Percentiles rank a stretch among this genome's conserved stretches.
phyloP scores from a whole-genome alignment of 2,113 vertebrate genomes.

The Menidia beryllina region DNA sequence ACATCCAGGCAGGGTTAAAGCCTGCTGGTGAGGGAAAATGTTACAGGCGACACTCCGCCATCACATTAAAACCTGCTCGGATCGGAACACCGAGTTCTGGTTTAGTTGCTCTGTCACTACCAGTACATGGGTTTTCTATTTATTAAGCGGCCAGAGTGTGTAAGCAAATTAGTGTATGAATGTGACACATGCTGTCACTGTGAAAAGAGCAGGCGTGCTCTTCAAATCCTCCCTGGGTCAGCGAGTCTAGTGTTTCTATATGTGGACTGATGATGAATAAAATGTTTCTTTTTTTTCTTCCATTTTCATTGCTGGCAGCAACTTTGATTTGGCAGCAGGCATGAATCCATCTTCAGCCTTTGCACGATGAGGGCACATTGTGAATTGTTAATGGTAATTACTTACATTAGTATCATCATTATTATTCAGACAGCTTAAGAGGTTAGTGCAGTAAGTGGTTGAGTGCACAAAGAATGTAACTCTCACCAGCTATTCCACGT shows the following conservation, averaged over 20 bases:
- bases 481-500: conserved; percentile 29
- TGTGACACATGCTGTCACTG: conserved; percentile 22
- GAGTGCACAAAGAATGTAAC: conserved; percentile 45
- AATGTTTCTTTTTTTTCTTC: conserved; percentile 42
- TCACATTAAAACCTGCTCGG: conserved; percentile 31
- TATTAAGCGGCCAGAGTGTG: conserved; percentile 33
- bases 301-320: conserved; percentile 32
- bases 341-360: conserved; percentile 42
- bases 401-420: conserved; percentile 65
- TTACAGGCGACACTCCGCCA: conserved; percentile 22
- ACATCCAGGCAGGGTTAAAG: conserved; percentile 13
- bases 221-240: conserved; percentile 38
- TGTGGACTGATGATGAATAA: conserved; percentile 43
- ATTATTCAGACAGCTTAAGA: conserved; percentile 65
- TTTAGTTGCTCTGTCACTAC: conserved; percentile 43
- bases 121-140: conserved; percentile 37
- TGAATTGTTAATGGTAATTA: conserved; percentile 73
- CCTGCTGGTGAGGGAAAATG: conserved; percentile 19
- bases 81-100: conserved; percentile 27
- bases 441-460: conserved; percentile 52
- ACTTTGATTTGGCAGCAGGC: conserved; percentile 33
- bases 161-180: conserved; percentile 39
- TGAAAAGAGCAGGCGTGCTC: conserved; percentile 33
- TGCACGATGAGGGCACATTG: conserved; percentile 31
- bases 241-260: conserved; percentile 38